These are phyloP conservation scores for Triops longicaudatus DNA, from an alignment of 1,140 invertebrate species.

Conservation along the genomic window DNA sequence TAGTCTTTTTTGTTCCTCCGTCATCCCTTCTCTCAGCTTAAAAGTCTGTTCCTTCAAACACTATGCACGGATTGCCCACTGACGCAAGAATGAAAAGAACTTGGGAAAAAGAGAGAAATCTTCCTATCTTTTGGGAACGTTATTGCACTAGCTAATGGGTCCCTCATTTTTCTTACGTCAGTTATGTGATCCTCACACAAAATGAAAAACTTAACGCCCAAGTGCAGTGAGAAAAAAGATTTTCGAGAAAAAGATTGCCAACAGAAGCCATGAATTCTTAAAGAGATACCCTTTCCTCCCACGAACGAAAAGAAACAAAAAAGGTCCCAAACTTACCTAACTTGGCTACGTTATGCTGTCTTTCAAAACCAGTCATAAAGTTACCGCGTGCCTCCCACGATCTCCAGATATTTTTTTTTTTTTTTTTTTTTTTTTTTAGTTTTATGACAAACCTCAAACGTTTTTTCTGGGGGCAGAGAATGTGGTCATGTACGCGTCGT, in stretches of 20 bases:
- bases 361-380: neutral
- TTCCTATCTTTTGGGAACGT: neutral
- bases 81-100: too few species aligned
- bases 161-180: neutral
- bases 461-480: neutral
- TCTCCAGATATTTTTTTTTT: neutral
- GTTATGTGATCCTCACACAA: neutral
- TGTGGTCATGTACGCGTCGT: neutral
- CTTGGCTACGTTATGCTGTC: neutral
- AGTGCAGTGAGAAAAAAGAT: neutral
- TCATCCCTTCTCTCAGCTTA: too few species aligned
- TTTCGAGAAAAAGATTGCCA: neutral
- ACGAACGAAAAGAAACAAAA: neutral
- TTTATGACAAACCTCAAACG: neutral
- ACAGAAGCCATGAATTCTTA: neutral
- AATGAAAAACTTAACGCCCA: too few species aligned
- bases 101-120: too few species aligned
- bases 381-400: neutral
- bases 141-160: neutral
- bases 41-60: too few species aligned
- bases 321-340: neutral
- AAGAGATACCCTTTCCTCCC: neutral
- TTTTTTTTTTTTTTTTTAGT: too few species aligned
- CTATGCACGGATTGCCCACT: too few species aligned
- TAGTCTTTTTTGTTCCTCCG: neutral